phyloP scores from a whole-genome alignment of 1,140 invertebrate species.

The Zeugodacus cucurbitae region DNA sequence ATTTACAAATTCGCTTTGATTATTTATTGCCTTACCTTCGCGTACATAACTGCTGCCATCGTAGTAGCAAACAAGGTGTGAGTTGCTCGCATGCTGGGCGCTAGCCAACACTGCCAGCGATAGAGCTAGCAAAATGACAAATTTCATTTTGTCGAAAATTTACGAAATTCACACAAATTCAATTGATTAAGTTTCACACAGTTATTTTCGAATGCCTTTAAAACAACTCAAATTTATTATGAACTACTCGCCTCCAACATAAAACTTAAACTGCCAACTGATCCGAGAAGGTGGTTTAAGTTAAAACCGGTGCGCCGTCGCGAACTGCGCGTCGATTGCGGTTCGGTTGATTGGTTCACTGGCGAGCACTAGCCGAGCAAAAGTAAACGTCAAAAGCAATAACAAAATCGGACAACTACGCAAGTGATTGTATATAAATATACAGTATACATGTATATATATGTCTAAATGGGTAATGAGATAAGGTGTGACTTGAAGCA shows the following conservation, averaged over 20 bases:
- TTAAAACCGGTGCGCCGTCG: conserved; percentile 2
- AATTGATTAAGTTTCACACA: conserved; percentile 6
- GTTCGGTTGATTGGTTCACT: background rate
- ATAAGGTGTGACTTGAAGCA: background rate
- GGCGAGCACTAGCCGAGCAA: background rate
- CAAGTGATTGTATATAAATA: background rate
- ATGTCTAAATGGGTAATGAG: background rate
- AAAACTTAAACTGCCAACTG: conserved; percentile 56
- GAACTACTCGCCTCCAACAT: conserved; percentile 57
- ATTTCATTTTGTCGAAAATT: conserved; percentile 52
- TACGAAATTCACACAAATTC: background rate
- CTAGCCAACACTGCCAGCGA: conserved; percentile 59
- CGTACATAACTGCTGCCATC: conserved; percentile 74
- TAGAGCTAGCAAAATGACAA: conserved; percentile 56
- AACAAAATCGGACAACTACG: background rate
- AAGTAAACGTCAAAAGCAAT: background rate
- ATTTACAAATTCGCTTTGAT: background rate
- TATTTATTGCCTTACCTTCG: conserved; percentile 70
- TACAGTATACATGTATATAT: background rate
- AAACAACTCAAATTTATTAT: conserved; percentile 34
- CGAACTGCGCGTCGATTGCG: background rate
- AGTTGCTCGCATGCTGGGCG: conserved; percentile 47
- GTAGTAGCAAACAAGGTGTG: conserved; percentile 77
- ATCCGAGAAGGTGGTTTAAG: conserved; percentile 32
- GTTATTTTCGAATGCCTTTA: background rate